phyloP scores from a whole-genome alignment of 2,113 vertebrate genomes.

The Dicentrarchus labrax region DNA sequence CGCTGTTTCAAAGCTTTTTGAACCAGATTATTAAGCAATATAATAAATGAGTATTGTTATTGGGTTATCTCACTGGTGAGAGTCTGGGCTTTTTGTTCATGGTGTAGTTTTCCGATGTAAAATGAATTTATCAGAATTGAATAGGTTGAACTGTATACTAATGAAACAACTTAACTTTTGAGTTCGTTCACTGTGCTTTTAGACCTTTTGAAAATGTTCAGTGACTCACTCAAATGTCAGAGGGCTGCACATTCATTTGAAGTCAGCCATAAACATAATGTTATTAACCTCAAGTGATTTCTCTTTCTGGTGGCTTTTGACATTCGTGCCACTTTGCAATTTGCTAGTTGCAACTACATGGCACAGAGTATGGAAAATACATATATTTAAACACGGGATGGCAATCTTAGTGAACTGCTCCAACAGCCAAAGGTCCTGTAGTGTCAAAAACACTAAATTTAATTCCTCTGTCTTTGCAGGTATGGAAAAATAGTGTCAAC shows the following conservation, averaged over 20 bases:
- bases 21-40: not conserved
- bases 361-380: conserved; percentile 39
- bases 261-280: conserved; percentile 73
- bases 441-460: conserved; percentile 33
- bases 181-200: conserved; percentile 13
- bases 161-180: conserved; percentile 12
- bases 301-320: conserved; percentile 68
- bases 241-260: conserved; percentile 58
- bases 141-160: not conserved
- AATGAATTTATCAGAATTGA: conserved; percentile 13
- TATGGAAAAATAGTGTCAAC: conserved; percentile 99
- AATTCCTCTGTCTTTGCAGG: conserved; percentile 81
- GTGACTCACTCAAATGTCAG: conserved; percentile 76
- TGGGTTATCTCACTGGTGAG: not conserved
- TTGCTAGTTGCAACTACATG: conserved; percentile 59
- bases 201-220: conserved; percentile 71
- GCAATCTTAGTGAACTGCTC: conserved; percentile 33
- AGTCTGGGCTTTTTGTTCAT: not conserved
- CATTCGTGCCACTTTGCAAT: conserved; percentile 73
- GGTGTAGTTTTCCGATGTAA: not conserved
- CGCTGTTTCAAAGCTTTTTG: not conserved
- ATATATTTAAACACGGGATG: conserved; percentile 5
- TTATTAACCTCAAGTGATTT: conserved; percentile 75
- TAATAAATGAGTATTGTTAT: not conserved
- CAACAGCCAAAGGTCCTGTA: conserved; percentile 11